A percentile compares a stretch with the other conserved stretches of the same genome.
phyloP scores from a whole-genome alignment of 1,140 invertebrate genomes.

The Protaetia brevitarsis region DNA sequence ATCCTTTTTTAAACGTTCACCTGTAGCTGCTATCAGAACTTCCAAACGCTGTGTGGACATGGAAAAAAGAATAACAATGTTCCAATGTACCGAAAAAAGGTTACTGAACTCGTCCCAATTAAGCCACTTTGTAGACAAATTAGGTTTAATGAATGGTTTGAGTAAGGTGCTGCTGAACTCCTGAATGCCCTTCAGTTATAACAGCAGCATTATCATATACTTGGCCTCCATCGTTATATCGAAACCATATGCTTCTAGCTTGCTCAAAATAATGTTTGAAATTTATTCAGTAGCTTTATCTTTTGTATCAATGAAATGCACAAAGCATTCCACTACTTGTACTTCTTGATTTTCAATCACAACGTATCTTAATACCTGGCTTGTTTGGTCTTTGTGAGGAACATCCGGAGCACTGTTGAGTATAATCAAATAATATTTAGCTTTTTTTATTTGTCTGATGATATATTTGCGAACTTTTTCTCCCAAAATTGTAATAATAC shows the following conservation, averaged over 20 bases:
- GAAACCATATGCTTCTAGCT: not conserved
- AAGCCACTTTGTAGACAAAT: constrained; percentile 25
- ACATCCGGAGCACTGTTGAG: too few relatives aligned
- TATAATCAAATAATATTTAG: too few relatives aligned
- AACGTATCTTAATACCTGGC: too few relatives aligned
- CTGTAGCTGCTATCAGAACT: not conserved
- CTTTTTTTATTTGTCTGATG: not conserved
- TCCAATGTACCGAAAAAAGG: constrained; percentile 21
- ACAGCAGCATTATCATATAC: constrained; percentile 46
- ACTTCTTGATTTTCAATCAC: too few relatives aligned
- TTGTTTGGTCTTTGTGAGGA: too few relatives aligned
- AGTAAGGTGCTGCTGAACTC: constrained; percentile 43
- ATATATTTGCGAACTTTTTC: not conserved
- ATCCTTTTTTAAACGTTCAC: not conserved
- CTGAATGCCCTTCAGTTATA: constrained; percentile 44
- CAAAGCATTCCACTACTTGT: too few relatives aligned
- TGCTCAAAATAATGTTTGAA: too few relatives aligned
- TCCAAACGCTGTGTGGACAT: constrained; percentile 2
- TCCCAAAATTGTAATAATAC: not conserved
- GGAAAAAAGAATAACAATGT: constrained; percentile 6
- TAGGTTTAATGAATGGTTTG: constrained; percentile 42
- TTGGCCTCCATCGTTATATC: constrained; percentile 34
- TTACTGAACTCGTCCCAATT: not conserved
- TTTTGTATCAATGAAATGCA: too few relatives aligned
- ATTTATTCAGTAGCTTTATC: too few relatives aligned